phyloP scores from a whole-genome alignment of 2,113 vertebrate species.

The Ammodramus savannarum region DNA sequence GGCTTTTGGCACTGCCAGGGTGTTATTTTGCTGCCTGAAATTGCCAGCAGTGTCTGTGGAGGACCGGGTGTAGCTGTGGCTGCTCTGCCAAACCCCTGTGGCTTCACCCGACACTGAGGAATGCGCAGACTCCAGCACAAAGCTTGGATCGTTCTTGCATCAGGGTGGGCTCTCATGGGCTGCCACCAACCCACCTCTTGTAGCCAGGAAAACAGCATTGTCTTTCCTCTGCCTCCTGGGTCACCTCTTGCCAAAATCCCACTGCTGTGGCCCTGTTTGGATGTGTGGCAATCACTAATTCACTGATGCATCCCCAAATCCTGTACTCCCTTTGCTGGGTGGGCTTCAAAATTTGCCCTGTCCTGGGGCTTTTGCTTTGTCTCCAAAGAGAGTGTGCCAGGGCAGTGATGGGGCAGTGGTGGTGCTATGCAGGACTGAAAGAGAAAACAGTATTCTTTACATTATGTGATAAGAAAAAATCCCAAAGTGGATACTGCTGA shows the following conservation, averaged over 20 bases:
- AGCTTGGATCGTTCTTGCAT: background rate
- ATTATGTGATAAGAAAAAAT: background rate
- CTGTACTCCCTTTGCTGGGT: background rate
- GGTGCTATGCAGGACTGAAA: background rate
- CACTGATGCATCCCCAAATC: background rate
- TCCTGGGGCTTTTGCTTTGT: background rate
- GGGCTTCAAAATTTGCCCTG: background rate
- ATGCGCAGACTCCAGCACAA: slow-evolving; percentile 42
- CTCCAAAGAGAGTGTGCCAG: background rate
- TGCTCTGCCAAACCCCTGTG: slow-evolving; percentile 65
- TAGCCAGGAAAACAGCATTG: fast-evolving
- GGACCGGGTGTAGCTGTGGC: slow-evolving; percentile 23
- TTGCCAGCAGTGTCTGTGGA: background rate
- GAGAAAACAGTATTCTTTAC: background rate
- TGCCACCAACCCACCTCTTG: background rate
- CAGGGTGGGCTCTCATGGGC: background rate
- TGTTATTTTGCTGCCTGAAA: slow-evolving; percentile 14
- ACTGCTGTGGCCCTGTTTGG: fast-evolving
- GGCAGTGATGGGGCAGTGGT: background rate
- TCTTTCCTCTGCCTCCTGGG: background rate
- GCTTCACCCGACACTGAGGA: slow-evolving; percentile 57
- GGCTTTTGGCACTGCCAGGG: slow-evolving; percentile 54
- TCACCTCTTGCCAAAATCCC: background rate
- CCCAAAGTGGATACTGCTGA: background rate
- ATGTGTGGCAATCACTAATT: background rate